Evolutionary conservation across 1,140 invertebrate species (phyloP).

Genomic region (Coptotermes formosanus): DNA sequence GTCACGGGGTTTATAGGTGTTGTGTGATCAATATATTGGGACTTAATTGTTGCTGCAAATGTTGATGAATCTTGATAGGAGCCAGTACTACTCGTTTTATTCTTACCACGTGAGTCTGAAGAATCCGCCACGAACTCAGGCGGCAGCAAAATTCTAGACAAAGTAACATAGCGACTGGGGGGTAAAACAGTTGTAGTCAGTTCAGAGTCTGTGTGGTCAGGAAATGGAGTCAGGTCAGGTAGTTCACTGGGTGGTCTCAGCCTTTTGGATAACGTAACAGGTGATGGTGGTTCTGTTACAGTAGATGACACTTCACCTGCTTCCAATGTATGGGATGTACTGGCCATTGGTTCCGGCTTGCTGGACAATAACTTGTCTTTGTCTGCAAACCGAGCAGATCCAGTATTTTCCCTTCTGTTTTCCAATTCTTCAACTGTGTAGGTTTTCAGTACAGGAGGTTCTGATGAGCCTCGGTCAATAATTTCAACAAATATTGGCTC

Average conservation of each 20-base stretch:
- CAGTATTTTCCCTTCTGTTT: background rate
- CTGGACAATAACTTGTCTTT: background rate
- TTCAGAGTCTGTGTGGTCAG: background rate
- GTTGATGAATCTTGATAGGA: background rate
- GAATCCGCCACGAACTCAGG: background rate
- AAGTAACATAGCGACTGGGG: background rate
- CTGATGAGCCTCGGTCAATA: background rate
- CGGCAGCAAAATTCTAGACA: background rate
- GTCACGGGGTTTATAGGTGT: background rate
- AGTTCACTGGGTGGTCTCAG: background rate
- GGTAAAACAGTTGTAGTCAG: background rate
- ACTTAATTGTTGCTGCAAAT: background rate
- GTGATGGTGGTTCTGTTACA: background rate
- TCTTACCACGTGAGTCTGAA: background rate
- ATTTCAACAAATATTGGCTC: background rate
- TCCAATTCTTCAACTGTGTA: conserved; percentile 4
- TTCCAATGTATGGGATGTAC: background rate
- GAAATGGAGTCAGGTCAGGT: background rate
- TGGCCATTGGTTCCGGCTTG: background rate
- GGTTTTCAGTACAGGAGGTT: background rate
- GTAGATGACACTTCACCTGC: background rate
- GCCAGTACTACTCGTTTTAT: background rate
- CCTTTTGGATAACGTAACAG: background rate
- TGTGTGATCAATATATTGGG: background rate
- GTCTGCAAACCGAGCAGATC: background rate